Conservation (phyloP, 2,888 invertebrate genomes). For the Trichopria drosophilae region DNA sequence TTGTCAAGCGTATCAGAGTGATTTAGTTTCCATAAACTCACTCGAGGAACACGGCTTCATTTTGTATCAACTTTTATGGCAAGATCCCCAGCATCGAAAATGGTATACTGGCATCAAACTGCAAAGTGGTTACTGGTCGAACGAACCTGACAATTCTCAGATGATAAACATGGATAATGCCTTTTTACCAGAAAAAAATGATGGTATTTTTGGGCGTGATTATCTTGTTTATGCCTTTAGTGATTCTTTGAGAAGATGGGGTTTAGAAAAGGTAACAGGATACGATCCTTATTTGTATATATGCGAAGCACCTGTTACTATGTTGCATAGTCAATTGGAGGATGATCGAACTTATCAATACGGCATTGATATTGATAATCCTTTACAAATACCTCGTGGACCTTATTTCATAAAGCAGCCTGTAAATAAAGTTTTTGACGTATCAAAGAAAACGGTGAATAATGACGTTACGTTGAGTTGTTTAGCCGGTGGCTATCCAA, state of each 20-base stretch:
- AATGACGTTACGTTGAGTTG: conserved; percentile 81
- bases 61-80: conserved; percentile 74
- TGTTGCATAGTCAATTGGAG: conserved; percentile 70
- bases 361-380: conserved; percentile 80
- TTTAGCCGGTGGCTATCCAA: conserved; percentile 84
- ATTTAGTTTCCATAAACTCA: conserved; percentile 77
- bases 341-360: conserved; percentile 83
- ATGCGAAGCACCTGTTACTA: conserved; percentile 82
- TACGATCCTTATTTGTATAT: conserved; percentile 79
- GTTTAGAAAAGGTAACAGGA: conserved; percentile 78
- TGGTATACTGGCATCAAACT: conserved; percentile 87
- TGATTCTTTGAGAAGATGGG: conserved; percentile 75
- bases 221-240: conserved; percentile 73
- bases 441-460: conserved; percentile 68
- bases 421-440: conserved; percentile 79
- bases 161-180: conserved; percentile 79
- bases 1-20: conserved; percentile 80
- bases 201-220: conserved; percentile 64
- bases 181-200: conserved; percentile 70
- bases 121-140: conserved; percentile 77
- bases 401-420: conserved; percentile 89
- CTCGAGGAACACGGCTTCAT: conserved; percentile 88
- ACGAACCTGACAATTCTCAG: conserved; percentile 80
- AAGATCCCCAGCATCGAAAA: conserved; percentile 82
- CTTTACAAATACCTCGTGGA: conserved; percentile 79